Conservation (phyloP, 1,140 invertebrate species). For the Laupala kohalensis region DNA sequence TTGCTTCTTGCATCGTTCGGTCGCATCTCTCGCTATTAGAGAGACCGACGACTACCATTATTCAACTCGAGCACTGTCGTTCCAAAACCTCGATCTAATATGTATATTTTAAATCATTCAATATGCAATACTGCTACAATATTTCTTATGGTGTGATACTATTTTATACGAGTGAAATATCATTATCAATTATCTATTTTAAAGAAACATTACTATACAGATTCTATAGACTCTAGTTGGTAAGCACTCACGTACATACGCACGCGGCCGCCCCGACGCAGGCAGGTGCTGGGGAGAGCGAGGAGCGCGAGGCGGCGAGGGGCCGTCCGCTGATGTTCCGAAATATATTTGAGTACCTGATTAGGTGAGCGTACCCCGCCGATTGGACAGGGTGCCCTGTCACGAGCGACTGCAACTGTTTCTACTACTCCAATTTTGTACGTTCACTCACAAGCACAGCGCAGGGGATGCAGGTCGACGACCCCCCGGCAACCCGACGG, state of each 20-base stretch:
- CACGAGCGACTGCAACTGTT: neutral
- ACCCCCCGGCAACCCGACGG: neutral
- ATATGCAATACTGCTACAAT: neutral
- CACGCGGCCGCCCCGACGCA: neutral
- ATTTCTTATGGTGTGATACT: neutral
- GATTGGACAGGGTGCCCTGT: neutral
- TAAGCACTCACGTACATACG: neutral
- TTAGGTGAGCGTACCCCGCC: neutral
- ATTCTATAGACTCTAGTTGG: neutral
- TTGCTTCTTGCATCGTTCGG: neutral
- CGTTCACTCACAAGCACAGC: neutral
- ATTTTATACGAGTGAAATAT: neutral
- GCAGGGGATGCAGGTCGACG: neutral
- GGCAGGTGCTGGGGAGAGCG: no score
- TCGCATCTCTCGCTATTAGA: neutral
- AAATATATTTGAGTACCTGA: neutral
- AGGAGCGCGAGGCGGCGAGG: no score
- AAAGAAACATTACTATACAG: neutral
- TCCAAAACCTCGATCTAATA: neutral
- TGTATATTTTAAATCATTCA: neutral
- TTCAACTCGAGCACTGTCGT: neutral
- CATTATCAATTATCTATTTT: neutral
- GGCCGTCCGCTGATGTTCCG: neutral
- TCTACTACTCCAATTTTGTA: neutral
- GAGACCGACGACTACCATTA: neutral